These are phyloP conservation scores for Solenodon paradoxus DNA, from an alignment of 2,113 vertebrate species.

Conservation along the genomic window DNA sequence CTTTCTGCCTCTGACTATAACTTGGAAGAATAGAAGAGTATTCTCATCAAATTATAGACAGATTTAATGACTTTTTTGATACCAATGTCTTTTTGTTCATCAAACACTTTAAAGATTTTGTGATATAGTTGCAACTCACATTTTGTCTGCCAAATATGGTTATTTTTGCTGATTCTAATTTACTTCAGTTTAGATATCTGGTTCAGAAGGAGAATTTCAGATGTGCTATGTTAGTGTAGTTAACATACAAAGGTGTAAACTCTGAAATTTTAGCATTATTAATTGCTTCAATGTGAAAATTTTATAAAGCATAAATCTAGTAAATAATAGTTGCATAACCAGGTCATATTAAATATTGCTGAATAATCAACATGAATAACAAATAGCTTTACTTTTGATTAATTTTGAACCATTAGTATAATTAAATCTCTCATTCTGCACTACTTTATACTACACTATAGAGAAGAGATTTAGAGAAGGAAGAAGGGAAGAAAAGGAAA, in stretches of 20 bases:
- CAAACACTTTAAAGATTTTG: neutral
- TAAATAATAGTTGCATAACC: neutral
- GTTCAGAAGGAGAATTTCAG: neutral
- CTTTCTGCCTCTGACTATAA: neutral
- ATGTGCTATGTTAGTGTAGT: neutral
- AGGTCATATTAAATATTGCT: neutral
- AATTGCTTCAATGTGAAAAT: neutral
- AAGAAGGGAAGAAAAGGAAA: neutral
- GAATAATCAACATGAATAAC: neutral
- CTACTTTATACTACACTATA: neutral
- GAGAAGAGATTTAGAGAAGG: neutral
- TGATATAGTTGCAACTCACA: neutral
- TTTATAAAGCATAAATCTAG: neutral
- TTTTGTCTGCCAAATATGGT: neutral
- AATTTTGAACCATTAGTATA: neutral
- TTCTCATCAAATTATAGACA: neutral
- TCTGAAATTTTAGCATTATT: neutral
- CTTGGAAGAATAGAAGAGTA: neutral
- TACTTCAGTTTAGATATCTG: neutral
- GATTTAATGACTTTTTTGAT: neutral
- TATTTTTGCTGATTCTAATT: neutral
- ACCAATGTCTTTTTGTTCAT: neutral
- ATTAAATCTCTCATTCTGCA: neutral
- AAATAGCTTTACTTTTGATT: neutral
- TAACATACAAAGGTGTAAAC: neutral